Evolutionary conservation across 2,113 vertebrate genomes (phyloP).

Genomic region (Carollia perspicillata): DNA sequence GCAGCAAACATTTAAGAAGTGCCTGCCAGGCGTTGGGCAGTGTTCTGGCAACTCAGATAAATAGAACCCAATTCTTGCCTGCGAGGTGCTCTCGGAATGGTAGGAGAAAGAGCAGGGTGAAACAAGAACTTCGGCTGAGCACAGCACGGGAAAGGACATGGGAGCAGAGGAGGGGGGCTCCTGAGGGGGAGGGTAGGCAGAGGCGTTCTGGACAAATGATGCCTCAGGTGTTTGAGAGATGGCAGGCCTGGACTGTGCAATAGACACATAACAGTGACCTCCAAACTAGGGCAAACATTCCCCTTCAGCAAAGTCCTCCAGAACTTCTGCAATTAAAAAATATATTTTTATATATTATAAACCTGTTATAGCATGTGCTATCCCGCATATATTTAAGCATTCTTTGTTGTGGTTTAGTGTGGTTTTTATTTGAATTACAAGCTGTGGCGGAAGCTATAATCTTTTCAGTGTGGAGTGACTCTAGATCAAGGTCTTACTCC

Average conservation of each 20-base stretch:
- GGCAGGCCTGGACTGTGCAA: fast-evolving
- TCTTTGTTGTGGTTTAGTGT: background rate
- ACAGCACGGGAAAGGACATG: background rate
- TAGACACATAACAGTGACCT: fast-evolving
- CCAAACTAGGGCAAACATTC: background rate
- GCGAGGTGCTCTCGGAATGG: background rate
- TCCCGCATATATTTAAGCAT: background rate
- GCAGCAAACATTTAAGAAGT: background rate
- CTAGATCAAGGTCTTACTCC: background rate
- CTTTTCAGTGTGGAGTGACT: background rate
- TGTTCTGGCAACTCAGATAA: background rate
- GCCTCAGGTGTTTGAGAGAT: background rate
- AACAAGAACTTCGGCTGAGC: background rate
- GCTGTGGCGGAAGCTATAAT: background rate
- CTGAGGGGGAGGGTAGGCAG: too few relatives aligned
- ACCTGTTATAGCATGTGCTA: background rate
- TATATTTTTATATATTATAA: too few relatives aligned
- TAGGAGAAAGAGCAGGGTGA: background rate
- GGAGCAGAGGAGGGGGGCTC: too few relatives aligned
- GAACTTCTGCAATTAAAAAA: background rate
- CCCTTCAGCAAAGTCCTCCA: background rate
- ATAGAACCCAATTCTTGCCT: background rate
- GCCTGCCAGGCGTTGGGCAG: fast-evolving
- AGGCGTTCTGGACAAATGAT: fast-evolving
- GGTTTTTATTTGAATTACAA: background rate